Evolutionary conservation across 2,888 invertebrate species (phyloP), one percentile per base, ranked within the genome.

Genomic region (Callyntrura guangdongensis): DNA sequence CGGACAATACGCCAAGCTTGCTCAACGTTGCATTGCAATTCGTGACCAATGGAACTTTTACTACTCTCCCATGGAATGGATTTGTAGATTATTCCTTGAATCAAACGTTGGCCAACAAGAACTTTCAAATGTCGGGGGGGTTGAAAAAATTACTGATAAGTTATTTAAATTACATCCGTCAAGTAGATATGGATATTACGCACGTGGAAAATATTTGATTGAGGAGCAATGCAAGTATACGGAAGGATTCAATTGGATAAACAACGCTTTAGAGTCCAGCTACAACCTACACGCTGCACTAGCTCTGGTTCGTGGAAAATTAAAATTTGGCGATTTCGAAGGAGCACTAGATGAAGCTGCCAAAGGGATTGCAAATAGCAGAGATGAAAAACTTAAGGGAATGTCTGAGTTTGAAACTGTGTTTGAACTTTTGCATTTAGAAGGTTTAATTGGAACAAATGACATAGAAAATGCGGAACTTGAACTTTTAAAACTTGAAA

Each of bases 101-200:
- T 85, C 81, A 0, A 83, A 64, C 45, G 47, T 91, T 8, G 88
- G 89, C 3, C 47, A 49, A 8, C 25, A 88, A 6, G 27, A 61
- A 12, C n/a, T 83, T 0, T 22, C 14, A 0, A 67, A 36, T 9
- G n/a, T 69, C 27, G 92, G 86, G 59, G 79, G 90, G n/a, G 86
- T 94, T 5, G 91, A 91, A 25, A 61, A 81, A 45, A 64, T 93
- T 11, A 93, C 92, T 0, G 93, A 93, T 9, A 92, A 88, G 22
- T 67, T 94, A 6, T 93, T 93, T 82, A 94, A 94, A 74, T 64
- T 94, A 5, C 87, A 93, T 86, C 94, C 94, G 11, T 92, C 93
- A 17, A 93, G 92, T 72, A 61, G 91, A 17, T 93, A 89, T 61
- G 93, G 93, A 5, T 92, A 93, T 85, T 94, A 92, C 89, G 93